A percentile compares a stretch with the other conserved stretches of the same genome.
These are phyloP conservation scores for Anguilla marmorata DNA, from an alignment of 2,797 vertebrate genomes.

Conservation along the genomic window DNA sequence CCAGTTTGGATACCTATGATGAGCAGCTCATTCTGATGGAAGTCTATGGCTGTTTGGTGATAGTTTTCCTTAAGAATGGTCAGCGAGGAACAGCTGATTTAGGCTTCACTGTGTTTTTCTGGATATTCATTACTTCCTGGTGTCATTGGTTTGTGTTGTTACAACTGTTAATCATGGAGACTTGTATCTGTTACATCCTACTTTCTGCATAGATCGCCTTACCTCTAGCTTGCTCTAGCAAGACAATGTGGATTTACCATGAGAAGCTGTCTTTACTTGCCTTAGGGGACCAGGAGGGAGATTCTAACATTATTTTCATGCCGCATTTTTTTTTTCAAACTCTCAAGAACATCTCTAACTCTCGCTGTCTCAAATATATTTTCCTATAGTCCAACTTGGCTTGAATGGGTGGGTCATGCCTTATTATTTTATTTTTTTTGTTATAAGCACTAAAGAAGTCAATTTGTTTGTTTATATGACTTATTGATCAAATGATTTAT, in stretches of 20 bases:
- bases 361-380: neutral
- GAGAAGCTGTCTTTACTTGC: neutral
- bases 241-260: neutral
- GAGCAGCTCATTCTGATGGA: no score
- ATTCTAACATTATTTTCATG: neutral
- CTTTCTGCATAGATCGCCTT: neutral
- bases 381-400: neutral
- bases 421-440: neutral
- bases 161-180: neutral
- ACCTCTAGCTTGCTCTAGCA: neutral
- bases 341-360: neutral
- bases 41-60: no score
- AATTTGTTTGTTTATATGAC: no score
- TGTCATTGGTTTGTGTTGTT: neutral
- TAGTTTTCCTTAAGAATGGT: no score
- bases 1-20: no score
- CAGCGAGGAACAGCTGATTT: no score
- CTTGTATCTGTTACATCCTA: neutral
- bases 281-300: neutral
- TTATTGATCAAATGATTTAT: no score
- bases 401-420: neutral
- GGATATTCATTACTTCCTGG: no score
- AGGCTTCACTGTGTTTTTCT: neutral
- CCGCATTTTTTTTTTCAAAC: neutral
- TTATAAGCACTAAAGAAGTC: no score